Conservation (phyloP, 2,797 vertebrate species). For the Pitangus sulphuratus region DNA sequence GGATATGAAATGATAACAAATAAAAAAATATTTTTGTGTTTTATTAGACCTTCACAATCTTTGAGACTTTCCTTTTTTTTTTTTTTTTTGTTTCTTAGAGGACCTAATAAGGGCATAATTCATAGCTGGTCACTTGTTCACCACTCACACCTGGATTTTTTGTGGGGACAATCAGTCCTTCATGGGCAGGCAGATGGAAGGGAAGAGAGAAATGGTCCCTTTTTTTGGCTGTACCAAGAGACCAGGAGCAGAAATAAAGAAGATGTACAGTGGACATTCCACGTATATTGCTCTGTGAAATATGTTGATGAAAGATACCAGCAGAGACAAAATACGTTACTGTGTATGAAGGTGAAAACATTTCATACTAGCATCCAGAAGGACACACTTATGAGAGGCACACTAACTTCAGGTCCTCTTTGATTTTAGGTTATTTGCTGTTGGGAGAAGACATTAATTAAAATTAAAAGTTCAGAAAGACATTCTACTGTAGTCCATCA, state of each 20-base stretch:
- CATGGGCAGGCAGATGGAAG: background rate
- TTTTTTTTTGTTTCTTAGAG: too few species aligned
- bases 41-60: background rate
- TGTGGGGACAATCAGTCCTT: background rate
- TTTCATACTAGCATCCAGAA: background rate
- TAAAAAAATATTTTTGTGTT: background rate
- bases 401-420: background rate
- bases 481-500: background rate
- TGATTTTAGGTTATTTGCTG: background rate
- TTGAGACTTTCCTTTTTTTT: background rate
- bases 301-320: background rate
- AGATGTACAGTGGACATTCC: background rate
- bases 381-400: accelerated
- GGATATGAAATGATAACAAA: background rate
- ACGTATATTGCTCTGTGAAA: background rate
- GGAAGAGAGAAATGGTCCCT: background rate
- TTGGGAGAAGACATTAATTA: background rate
- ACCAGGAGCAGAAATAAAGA: background rate
- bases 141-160: accelerated
- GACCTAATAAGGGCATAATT: background rate
- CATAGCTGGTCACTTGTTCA: background rate
- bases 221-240: background rate
- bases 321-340: background rate
- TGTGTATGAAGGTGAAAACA: background rate
- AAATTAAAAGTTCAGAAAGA: background rate